Conservation (phyloP, 1,140 invertebrate genomes). For the Trypoxylus dichotomus region DNA sequence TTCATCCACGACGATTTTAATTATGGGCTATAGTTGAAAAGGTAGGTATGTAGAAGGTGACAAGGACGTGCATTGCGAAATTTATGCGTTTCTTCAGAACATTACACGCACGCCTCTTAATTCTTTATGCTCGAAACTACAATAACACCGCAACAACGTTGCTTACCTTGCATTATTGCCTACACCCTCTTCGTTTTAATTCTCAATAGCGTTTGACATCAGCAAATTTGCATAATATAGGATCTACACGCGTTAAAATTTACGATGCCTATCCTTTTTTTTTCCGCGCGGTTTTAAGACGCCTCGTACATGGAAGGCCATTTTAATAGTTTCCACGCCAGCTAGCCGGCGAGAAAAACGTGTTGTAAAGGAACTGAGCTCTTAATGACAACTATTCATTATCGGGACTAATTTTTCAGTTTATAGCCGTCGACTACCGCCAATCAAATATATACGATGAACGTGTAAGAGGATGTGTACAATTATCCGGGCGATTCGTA, state of each 20-base stretch:
- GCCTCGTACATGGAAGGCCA: not conserved
- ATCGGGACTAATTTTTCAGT: not conserved
- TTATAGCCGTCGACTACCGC: not conserved
- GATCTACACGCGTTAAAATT: slow-evolving; percentile 17
- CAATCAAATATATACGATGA: slow-evolving; percentile 15
- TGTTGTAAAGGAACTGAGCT: not conserved
- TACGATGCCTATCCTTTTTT: slow-evolving; percentile 1
- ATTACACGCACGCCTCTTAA: not conserved
- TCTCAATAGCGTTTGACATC: slow-evolving; percentile 11
- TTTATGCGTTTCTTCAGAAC: slow-evolving; percentile 4
- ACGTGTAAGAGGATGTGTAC: not conserved
- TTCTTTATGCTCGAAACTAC: too few species aligned
- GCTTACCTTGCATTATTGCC: slow-evolving; percentile 8
- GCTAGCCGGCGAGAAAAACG: not conserved
- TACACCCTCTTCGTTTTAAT: not conserved
- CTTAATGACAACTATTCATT: slow-evolving; percentile 9
- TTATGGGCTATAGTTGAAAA: not conserved
- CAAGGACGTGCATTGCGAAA: not conserved
- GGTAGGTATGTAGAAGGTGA: not conserved
- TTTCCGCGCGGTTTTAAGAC: too few species aligned
- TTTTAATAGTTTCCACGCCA: not conserved
- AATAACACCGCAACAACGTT: not conserved
- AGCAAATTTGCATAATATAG: slow-evolving; percentile 17
- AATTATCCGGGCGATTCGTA: not conserved
- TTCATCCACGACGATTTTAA: not conserved